A percentile compares a stretch with the other conserved stretches of the same genome.
These are phyloP conservation scores for Sakesphorus luctuosus DNA, from an alignment of 2,113 vertebrate genomes.

Conservation along the genomic window DNA sequence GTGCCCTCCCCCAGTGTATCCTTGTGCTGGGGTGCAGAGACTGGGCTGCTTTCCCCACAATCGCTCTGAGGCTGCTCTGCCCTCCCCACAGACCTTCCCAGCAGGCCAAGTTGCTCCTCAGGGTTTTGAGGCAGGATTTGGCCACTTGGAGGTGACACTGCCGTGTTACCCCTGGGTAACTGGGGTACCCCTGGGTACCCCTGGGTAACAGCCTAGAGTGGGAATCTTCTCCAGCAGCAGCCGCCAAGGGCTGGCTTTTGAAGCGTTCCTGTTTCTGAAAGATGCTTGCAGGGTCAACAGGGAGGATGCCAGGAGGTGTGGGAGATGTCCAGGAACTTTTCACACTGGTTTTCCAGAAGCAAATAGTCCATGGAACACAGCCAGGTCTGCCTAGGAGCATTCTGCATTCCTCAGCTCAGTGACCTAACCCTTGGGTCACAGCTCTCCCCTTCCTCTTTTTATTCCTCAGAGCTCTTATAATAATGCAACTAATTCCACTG, in stretches of 20 bases:
- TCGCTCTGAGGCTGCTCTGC: rapidly evolving
- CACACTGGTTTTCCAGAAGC: background rate
- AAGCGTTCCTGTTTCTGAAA: background rate
- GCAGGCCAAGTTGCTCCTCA: background rate
- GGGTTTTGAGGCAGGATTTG: background rate
- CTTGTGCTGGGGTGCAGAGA: rapidly evolving
- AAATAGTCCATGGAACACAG: background rate
- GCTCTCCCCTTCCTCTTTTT: background rate
- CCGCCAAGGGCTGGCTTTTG: background rate
- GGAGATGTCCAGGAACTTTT: background rate
- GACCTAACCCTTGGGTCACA: background rate
- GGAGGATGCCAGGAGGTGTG: background rate
- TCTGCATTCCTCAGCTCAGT: background rate
- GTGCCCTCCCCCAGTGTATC: rapidly evolving
- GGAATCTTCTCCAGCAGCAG: background rate
- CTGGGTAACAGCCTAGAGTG: background rate
- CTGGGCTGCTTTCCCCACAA: background rate
- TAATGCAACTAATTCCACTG: background rate
- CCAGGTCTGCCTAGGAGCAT: background rate
- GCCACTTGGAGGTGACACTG: background rate
- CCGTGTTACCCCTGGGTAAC: background rate
- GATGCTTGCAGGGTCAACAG: background rate
- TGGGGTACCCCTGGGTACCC: background rate
- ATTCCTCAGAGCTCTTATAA: background rate
- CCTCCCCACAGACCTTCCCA: background rate